These are phyloP conservation scores for Menidia menidia DNA, from an alignment of 2,797 vertebrate genomes.

Conservation along the genomic window DNA sequence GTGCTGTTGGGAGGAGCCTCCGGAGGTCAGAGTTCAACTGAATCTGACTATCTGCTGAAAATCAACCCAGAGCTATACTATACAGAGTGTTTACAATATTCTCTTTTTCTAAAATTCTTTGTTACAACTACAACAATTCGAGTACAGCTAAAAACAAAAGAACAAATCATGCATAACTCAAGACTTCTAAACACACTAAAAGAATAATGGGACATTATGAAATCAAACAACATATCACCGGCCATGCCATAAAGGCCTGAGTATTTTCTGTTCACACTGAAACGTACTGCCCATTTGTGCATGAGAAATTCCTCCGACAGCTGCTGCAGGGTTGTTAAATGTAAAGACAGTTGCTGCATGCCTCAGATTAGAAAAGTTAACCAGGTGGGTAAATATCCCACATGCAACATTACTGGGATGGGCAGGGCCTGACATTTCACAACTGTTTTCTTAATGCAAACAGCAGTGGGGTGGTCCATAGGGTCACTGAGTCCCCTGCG, in stretches of 20 bases:
- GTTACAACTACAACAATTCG: background rate
- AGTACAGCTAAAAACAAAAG: background rate
- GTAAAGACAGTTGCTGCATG: conserved; percentile 68
- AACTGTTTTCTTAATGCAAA: conserved; percentile 13
- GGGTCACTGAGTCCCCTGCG: background rate
- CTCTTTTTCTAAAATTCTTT: too few species aligned
- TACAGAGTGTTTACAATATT: background rate
- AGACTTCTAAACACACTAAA: too few species aligned
- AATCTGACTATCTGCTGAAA: background rate
- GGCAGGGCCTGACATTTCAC: conserved; percentile 8
- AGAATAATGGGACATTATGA: too few species aligned
- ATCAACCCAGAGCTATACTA: background rate
- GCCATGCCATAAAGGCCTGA: background rate
- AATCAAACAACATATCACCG: background rate
- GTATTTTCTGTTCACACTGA: conserved; percentile 4
- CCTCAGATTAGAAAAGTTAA: conserved; percentile 36
- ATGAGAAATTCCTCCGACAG: conserved; percentile 56
- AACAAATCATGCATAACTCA: background rate
- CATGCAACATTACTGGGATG: conserved; percentile 24
- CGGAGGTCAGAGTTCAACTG: conserved; percentile 43
- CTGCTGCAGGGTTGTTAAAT: conserved; percentile 64
- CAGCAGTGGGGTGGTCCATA: conserved; percentile 8
- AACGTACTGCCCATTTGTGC: background rate
- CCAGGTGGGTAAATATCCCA: conserved; percentile 47
- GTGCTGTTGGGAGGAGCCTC: conserved; percentile 25